Conservation (phyloP, 2,113 vertebrate genomes). For the Catharus fuscescens region DNA sequence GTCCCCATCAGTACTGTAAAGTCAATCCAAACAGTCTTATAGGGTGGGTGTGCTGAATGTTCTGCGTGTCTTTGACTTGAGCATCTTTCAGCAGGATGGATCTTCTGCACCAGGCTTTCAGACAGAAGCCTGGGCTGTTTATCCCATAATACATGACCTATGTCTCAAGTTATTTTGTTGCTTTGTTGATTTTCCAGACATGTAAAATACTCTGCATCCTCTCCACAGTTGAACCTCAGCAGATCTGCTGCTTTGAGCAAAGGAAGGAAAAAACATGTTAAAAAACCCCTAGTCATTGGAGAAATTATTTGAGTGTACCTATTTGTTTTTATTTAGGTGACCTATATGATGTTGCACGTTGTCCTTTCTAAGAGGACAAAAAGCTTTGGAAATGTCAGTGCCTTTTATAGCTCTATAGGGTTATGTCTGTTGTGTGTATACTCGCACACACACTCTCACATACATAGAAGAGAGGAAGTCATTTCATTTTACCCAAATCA, state of each 20-base stretch:
- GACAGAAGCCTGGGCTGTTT: not conserved
- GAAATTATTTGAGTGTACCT: not conserved
- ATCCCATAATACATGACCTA: too few relatives aligned
- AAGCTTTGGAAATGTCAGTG: not conserved
- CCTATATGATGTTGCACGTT: not conserved
- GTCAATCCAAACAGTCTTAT: not conserved
- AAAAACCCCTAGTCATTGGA: not conserved
- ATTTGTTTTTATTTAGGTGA: not conserved
- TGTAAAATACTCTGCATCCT: not conserved
- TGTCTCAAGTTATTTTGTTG: not conserved
- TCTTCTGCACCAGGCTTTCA: not conserved
- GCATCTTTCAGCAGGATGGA: not conserved
- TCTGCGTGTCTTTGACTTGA: not conserved
- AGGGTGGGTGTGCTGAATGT: not conserved
- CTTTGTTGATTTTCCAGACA: not conserved
- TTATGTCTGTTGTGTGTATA: slow-evolving; percentile 62
- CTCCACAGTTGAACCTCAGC: not conserved
- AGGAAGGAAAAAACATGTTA: not conserved
- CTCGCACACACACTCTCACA: not conserved
- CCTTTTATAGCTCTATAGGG: slow-evolving; percentile 56
- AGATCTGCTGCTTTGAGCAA: not conserved
- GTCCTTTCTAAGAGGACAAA: slow-evolving; percentile 34
- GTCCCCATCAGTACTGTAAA: not conserved
- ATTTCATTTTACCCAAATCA: slow-evolving; percentile 87
- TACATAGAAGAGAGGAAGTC: slow-evolving; percentile 72